Evolutionary conservation across 64 coral and sea anemone species (phyloP).

Genomic region (Stylophora pistillata): DNA sequence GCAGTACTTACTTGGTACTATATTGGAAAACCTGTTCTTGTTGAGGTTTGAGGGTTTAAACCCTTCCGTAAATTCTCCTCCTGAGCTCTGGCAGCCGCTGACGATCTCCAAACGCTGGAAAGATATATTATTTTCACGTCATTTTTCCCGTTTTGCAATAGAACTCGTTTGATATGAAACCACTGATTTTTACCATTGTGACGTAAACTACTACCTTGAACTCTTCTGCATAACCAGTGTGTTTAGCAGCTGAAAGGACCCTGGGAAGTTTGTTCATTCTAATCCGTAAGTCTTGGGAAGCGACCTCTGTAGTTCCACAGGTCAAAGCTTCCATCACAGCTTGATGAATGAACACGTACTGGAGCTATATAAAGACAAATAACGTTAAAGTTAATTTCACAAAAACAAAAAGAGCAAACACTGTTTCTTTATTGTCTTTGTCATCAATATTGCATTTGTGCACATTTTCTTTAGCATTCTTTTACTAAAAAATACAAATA

Average conservation of each 20-base stretch:
- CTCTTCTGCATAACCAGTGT: slow-evolving; percentile 64
- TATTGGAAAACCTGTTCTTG: slow-evolving; percentile 22
- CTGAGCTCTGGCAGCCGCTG: neutral
- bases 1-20: neutral
- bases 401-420: no score
- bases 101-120: neutral
- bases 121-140: neutral
- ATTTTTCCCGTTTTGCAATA: neutral
- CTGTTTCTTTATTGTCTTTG: no score
- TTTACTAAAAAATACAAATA: no score
- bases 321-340: slow-evolving; percentile 74
- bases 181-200: no score
- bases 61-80: neutral
- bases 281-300: slow-evolving; percentile 23
- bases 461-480: no score
- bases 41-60: neutral
- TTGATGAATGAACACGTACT: slow-evolving; percentile 80
- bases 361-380: slow-evolving; percentile 39
- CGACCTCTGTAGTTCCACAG: slow-evolving; percentile 90
- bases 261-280: slow-evolving; percentile 44
- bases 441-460: no score
- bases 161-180: neutral
- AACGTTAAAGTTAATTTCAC: no score
- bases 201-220: slow-evolving; percentile 46
- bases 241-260: neutral